These are phyloP conservation scores for Guaruba guarouba DNA, from an alignment of 2,113 vertebrate genomes.

Conservation along the genomic window DNA sequence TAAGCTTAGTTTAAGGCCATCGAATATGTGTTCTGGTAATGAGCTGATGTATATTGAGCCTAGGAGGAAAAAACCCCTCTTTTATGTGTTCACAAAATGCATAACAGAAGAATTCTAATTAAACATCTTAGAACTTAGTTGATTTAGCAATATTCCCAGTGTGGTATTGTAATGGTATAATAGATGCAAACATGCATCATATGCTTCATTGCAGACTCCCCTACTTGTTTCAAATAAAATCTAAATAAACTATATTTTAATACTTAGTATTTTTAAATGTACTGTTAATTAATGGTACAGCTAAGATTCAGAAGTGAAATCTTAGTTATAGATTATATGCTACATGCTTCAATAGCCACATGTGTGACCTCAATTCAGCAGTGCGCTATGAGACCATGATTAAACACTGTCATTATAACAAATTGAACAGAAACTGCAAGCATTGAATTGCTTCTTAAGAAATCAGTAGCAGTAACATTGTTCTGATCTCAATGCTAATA, in stretches of 20 bases:
- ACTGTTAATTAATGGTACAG: constrained; percentile 73
- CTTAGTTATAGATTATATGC: constrained; percentile 77
- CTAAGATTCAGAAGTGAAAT: constrained; percentile 70
- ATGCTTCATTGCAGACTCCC: constrained; percentile 24
- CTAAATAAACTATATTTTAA: constrained; percentile 51
- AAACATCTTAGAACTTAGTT: constrained; percentile 45
- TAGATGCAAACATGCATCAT: background rate
- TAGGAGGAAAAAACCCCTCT: constrained; percentile 7
- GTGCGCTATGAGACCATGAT: constrained; percentile 68
- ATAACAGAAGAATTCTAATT: constrained; percentile 61
- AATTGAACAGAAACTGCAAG: constrained; percentile 77
- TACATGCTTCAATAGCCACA: constrained; percentile 75
- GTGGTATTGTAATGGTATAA: background rate
- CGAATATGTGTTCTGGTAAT: constrained; percentile 28
- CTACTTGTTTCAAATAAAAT: constrained; percentile 39
- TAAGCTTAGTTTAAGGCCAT: background rate
- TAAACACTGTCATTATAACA: constrained; percentile 82
- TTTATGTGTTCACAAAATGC: constrained; percentile 13
- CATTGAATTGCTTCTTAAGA: constrained; percentile 78
- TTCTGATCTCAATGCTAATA: constrained; percentile 74
- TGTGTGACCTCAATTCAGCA: constrained; percentile 80
- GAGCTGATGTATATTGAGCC: constrained; percentile 10
- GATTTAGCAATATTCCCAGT: constrained; percentile 38
- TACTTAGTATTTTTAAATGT: constrained; percentile 51
- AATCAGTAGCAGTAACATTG: constrained; percentile 68